A percentile compares a stretch with the other conserved stretches of the same genome.
phyloP scores from a whole-genome alignment of 2,113 vertebrate species.

The Rhadina sibilatrix region DNA sequence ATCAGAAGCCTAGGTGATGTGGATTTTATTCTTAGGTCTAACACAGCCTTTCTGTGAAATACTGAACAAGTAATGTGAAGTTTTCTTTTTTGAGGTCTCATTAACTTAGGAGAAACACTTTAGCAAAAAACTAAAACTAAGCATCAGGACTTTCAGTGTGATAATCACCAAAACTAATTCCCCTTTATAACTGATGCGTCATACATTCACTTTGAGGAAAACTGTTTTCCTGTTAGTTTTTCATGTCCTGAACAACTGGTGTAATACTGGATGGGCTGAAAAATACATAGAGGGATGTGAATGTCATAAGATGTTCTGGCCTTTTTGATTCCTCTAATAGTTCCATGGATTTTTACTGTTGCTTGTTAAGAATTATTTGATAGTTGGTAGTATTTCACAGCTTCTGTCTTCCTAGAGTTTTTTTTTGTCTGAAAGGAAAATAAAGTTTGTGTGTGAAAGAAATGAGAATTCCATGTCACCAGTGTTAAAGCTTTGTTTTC shows the following conservation, averaged over 20 bases:
- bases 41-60: not conserved
- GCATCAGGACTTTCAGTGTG: not conserved
- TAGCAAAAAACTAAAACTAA: not conserved
- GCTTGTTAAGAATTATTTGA: not conserved
- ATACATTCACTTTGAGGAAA: not conserved
- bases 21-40: not conserved
- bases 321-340: not conserved
- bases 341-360: not conserved
- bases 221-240: not conserved
- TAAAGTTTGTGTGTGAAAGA: not conserved
- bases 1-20: not conserved
- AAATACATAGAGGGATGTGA: not conserved
- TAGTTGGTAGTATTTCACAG: not conserved
- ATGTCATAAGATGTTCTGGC: not conserved
- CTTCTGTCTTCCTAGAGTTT: not conserved
- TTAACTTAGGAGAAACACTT: not conserved
- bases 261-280: not conserved
- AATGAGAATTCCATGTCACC: not conserved
- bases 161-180: not conserved
- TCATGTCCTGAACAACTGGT: not conserved
- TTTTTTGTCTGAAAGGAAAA: not conserved
- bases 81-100: not conserved
- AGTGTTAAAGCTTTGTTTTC: not conserved
- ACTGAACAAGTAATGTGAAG: not conserved
- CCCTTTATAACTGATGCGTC: not conserved